Evolutionary conservation across 2,113 vertebrate species (phyloP), one percentile per base, ranked within the genome.

Genomic region (Stegastes partitus): DNA sequence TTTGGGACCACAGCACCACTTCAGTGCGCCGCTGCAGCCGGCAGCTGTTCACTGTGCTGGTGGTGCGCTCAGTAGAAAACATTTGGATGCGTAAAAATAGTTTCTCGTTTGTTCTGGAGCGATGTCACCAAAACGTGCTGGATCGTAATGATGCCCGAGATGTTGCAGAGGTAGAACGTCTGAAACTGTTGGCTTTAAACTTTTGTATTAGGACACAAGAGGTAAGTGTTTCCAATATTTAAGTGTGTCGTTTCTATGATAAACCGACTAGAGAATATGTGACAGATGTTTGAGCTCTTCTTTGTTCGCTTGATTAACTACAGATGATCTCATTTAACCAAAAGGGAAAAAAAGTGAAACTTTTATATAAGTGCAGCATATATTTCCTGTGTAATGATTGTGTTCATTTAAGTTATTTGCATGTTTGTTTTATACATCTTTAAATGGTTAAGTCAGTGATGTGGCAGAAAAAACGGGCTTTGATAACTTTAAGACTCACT

Each of bases 141-240:
- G 72, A 50, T 82, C 55, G 16, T 77, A 53, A 74, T 55, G 79
- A 83, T 68, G 77, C 44, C 11, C 25, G 19, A 45, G n/a, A 87
- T 85, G 71, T 57, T 83, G 58, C 79, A 81, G 78, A 82, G 70
- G 83, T 86, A 91, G 79, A 88, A 51, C 37, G 53, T 72, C 47
- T 71, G 37, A 54, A 65, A 3, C n/a, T 53, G 14, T 49, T 82
- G 74, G n/a, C 11, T 73, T 87, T 71, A 28, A 59, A 22, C 55
- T 57, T 55, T 65, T 71, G 28, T 25, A 34, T 44, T 11, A 14
- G 47, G 63, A 88, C 59, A 50, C 22, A 74, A 79, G 67, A 83
- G 90, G 91, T 92, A 49, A 90, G 91, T 86, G 68, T 68, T 31
- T 74, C 3, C 49, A 1, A 39, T 1, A 47, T 0, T n/a, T 67